These are phyloP conservation scores for Tragulus kanchil DNA, from an alignment of 2,113 vertebrate genomes.

Conservation along the genomic window DNA sequence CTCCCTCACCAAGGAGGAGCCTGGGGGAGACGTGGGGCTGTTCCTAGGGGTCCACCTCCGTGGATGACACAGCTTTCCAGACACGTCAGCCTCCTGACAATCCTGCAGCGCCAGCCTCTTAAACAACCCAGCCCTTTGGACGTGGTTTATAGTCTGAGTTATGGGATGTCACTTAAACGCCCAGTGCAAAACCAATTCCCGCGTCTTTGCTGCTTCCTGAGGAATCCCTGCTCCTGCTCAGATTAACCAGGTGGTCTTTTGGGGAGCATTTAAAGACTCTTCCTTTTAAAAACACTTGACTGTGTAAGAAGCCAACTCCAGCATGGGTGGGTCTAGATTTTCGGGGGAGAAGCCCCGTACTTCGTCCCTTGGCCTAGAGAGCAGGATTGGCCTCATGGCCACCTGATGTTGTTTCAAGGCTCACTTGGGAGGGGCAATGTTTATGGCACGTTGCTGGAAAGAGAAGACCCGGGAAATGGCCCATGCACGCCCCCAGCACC, in stretches of 20 bases:
- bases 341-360: not conserved
- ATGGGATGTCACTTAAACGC: not conserved
- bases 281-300: not conserved
- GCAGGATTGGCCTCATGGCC: not conserved
- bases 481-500: not conserved
- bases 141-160: not conserved
- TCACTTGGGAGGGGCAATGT: not conserved
- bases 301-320: not conserved
- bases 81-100: not conserved
- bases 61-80: not conserved
- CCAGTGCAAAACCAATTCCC: not conserved
- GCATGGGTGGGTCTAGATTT: not conserved
- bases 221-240: not conserved
- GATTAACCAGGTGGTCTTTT: not conserved
- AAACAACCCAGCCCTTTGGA: not conserved
- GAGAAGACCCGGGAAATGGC: not conserved
- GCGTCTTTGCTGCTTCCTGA: not conserved
- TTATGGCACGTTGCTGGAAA: not conserved
- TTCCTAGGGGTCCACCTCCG: not conserved
- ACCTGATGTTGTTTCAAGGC: not conserved
- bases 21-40: not conserved
- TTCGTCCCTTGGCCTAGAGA: not conserved
- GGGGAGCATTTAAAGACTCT: not conserved
- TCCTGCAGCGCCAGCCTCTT: not conserved
- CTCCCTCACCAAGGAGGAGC: accelerated